Conservation (phyloP, 2,888 invertebrate genomes). For the Lagria hirta region DNA sequence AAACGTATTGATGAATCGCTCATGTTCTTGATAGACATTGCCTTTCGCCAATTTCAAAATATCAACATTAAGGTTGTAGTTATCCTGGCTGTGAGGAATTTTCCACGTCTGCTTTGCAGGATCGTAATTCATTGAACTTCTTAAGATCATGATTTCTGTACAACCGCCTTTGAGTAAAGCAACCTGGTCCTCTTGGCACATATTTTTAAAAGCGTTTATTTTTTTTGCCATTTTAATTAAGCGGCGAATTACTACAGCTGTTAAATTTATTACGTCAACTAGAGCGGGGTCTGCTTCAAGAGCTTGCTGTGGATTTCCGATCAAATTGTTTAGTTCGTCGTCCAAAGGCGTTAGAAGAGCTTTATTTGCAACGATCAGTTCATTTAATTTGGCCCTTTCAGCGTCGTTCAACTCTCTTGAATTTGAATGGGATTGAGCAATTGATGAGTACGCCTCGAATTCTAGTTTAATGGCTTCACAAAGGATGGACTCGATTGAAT, state of each 20-base stretch:
- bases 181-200: conserved; percentile 94
- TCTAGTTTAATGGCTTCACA: conserved; percentile 85
- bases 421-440: conserved; percentile 60
- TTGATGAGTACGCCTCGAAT: conserved; percentile 68
- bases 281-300: conserved; percentile 65
- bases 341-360: conserved; percentile 82
- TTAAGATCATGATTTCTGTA: conserved; percentile 93
- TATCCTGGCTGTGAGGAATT: conserved; percentile 78
- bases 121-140: conserved; percentile 91
- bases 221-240: conserved; percentile 83
- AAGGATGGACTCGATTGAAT: conserved; percentile 80
- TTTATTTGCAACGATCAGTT: conserved; percentile 82
- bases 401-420: conserved; percentile 74
- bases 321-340: conserved; percentile 72
- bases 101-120: conserved; percentile 88
- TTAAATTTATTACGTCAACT: conserved; percentile 84
- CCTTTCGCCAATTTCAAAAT: conserved; percentile 89
- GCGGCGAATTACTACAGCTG: conserved; percentile 87
- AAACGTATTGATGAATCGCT: conserved; percentile 82
- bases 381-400: conserved; percentile 82
- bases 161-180: conserved; percentile 87
- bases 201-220: conserved; percentile 85
- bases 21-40: conserved; percentile 85
- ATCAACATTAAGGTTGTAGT: conserved; percentile 80
- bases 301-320: conserved; percentile 53